phyloP scores from a whole-genome alignment of 2,888 invertebrate genomes.

The Dynastes grantii region DNA sequence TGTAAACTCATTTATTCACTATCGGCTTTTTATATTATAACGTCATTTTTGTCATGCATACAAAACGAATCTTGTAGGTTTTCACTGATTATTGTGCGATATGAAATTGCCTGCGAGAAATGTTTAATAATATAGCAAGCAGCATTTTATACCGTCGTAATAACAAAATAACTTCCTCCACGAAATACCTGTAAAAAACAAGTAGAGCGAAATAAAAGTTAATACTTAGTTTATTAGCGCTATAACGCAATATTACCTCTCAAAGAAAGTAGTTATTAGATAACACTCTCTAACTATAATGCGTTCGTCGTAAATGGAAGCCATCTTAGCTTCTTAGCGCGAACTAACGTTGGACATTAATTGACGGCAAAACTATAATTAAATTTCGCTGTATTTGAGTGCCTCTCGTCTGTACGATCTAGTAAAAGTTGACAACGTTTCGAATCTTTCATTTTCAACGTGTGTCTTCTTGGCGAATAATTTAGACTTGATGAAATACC shows the following conservation, averaged over 20 bases:
- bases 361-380: constrained; percentile 18
- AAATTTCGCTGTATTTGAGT: constrained; percentile 1
- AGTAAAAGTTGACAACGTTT: constrained; percentile 11
- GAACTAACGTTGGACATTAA: not conserved
- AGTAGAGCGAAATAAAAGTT: constrained; percentile 20
- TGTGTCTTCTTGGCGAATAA: constrained; percentile 15
- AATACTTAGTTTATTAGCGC: constrained; percentile 11
- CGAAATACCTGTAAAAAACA: not conserved
- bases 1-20: no score
- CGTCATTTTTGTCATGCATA: no score
- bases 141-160: not conserved
- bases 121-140: no score
- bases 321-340: constrained; percentile 4
- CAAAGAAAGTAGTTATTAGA: constrained; percentile 16
- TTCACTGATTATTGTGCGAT: no score
- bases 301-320: not conserved
- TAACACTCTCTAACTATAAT: constrained; percentile 15
- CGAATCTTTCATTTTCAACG: not conserved
- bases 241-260: not conserved
- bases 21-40: no score
- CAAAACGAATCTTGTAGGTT: no score
- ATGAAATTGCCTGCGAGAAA: no score
- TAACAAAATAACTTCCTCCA: constrained; percentile 14
- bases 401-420: not conserved
- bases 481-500: constrained; percentile 22